phyloP scores from a whole-genome alignment of 2,797 vertebrate genomes.

The Danio choprae region DNA sequence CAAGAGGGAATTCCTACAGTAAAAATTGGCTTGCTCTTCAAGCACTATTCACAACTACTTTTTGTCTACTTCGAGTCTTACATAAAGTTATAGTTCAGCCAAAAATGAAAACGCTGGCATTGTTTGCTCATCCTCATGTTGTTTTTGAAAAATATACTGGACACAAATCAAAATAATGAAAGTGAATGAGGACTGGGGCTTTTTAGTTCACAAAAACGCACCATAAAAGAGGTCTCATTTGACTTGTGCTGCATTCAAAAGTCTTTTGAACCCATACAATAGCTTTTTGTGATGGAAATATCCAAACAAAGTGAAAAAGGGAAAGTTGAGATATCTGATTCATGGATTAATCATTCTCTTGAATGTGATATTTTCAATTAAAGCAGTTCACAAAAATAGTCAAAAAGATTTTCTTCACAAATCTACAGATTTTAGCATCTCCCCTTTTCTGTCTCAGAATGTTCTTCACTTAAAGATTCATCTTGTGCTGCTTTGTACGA shows the following conservation, averaged over 20 bases:
- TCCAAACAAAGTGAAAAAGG: not conserved
- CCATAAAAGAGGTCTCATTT: not conserved
- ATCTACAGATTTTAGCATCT: not conserved
- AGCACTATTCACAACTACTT: constrained; percentile 2
- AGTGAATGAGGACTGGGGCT: not conserved
- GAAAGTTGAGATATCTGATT: not conserved
- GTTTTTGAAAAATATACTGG: not conserved
- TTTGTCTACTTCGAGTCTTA: constrained; percentile 1
- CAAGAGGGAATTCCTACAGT: constrained; percentile 52
- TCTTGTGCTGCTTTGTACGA: too few relatives aligned
- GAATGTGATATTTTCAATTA: not conserved
- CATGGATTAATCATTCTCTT: constrained; percentile 14
- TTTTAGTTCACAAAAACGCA: constrained; percentile 15
- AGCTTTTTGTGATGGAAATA: not conserved
- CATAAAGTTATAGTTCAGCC: not conserved
- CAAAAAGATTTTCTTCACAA: not conserved
- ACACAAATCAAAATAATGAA: not conserved
- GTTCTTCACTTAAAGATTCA: too few relatives aligned
- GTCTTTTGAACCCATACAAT: not conserved
- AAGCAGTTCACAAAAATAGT: not conserved
- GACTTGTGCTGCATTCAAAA: not conserved
- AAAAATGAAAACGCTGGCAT: not conserved
- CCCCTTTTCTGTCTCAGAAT: too few relatives aligned
- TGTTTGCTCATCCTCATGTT: not conserved
- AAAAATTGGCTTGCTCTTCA: constrained; percentile 16